A percentile compares a stretch with the other conserved stretches of the same genome.
These are phyloP conservation scores for Germaria angustata DNA, from an alignment of 2,888 invertebrate genomes.

Conservation along the genomic window DNA sequence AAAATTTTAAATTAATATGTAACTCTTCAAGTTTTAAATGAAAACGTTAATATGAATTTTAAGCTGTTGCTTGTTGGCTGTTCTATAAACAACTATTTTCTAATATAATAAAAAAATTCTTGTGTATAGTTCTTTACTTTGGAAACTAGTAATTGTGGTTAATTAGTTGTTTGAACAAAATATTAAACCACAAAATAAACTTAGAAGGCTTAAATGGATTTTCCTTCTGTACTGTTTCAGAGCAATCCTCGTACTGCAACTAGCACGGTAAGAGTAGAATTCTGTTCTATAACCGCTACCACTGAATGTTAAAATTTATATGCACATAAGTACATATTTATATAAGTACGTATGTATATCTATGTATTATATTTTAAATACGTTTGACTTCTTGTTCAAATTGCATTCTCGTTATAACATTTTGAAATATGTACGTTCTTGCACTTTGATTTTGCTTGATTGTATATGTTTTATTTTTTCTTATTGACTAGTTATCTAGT, in stretches of 20 bases:
- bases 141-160: not conserved
- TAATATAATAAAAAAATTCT: not conserved
- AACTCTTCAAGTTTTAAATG: no score
- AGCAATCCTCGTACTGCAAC: slow-evolving; percentile 4
- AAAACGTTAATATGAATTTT: not conserved
- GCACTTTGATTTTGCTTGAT: slow-evolving; percentile 15
- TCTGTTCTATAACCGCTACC: slow-evolving; percentile 26
- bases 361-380: not conserved
- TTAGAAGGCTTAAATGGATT: slow-evolving; percentile 20
- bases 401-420: slow-evolving; percentile 34
- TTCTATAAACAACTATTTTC: not conserved
- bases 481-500: slow-evolving; percentile 64
- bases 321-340: not conserved
- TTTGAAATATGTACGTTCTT: slow-evolving; percentile 23
- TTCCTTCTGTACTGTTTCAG: slow-evolving; percentile 32
- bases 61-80: not conserved
- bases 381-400: slow-evolving; percentile 14
- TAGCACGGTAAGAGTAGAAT: slow-evolving; percentile 3
- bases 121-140: not conserved
- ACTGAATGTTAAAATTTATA: slow-evolving; percentile 30
- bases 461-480: slow-evolving; percentile 7
- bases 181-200: slow-evolving; percentile 20
- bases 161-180: not conserved
- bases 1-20: not conserved
- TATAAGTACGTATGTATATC: no score